These are phyloP conservation scores for Seira ritae DNA, from an alignment of 2,888 invertebrate genomes.

Conservation along the genomic window DNA sequence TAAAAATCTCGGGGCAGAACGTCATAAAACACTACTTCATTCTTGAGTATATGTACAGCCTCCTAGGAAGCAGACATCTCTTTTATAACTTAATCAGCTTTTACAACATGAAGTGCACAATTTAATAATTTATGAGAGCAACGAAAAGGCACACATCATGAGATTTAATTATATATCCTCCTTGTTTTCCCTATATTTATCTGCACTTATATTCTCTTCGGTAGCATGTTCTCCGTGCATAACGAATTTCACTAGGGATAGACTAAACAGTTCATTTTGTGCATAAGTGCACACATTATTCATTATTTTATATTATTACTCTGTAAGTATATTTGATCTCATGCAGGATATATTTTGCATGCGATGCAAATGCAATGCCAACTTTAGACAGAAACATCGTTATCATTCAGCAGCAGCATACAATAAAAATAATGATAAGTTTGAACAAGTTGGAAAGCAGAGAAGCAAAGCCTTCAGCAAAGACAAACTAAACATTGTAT, in stretches of 20 bases:
- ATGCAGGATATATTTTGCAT: neutral
- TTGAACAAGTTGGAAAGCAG: too few relatives aligned
- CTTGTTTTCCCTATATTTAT: neutral
- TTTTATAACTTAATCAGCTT: neutral
- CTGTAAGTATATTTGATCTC: neutral
- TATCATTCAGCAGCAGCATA: neutral
- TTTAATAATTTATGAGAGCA: constrained; percentile 37
- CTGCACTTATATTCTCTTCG: neutral
- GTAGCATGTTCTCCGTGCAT: constrained; percentile 7
- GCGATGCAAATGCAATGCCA: neutral
- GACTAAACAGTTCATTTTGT: neutral
- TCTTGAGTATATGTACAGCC: too few relatives aligned
- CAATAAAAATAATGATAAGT: neutral
- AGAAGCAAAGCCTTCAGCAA: too few relatives aligned
- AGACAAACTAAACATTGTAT: too few relatives aligned
- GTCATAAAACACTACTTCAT: too few relatives aligned
- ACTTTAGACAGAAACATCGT: neutral
- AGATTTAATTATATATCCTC: constrained; percentile 24
- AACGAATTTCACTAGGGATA: neutral
- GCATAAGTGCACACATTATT: constrained; percentile 26
- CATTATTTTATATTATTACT: constrained; percentile 36
- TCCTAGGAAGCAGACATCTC: too few relatives aligned
- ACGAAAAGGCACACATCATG: constrained; percentile 6
- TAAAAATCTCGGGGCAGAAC: too few relatives aligned
- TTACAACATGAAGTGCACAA: constrained; percentile 18